A percentile compares a stretch with the other conserved stretches of the same genome.
Conservation (phyloP, 2,113 vertebrate genomes). For the Trogon melanurus region DNA sequence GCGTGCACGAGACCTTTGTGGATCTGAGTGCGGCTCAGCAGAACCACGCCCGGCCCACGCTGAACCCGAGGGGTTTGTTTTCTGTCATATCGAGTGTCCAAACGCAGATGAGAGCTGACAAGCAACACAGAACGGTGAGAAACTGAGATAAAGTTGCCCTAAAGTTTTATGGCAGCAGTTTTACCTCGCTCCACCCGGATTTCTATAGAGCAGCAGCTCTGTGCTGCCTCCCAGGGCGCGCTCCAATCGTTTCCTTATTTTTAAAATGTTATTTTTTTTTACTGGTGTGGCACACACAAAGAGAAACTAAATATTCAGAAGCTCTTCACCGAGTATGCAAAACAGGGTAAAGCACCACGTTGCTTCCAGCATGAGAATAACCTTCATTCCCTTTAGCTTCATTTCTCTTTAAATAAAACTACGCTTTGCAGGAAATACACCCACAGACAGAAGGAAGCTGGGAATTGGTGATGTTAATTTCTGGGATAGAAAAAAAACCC, state of each 20-base stretch:
- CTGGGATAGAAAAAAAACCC: rapidly evolving
- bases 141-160: not conserved
- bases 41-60: not conserved
- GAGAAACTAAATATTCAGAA: not conserved
- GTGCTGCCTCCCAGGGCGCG: not conserved
- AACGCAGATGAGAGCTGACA: rapidly evolving
- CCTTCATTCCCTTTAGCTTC: not conserved
- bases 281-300: not conserved
- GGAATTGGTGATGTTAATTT: not conserved
- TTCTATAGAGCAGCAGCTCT: not conserved
- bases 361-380: not conserved
- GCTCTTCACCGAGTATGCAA: not conserved
- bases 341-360: rapidly evolving
- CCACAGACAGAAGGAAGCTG: not conserved
- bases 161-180: not conserved
- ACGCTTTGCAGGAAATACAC: not conserved
- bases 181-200: not conserved
- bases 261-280: not conserved
- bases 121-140: not conserved
- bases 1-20: no score
- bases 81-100: rapidly evolving
- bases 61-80: not conserved
- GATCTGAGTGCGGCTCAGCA: not conserved
- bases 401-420: not conserved
- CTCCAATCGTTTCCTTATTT: not conserved